Evolutionary conservation across 1,140 invertebrate species (phyloP), one percentile per base, ranked within the genome.

Genomic region (Liolophura sinensis): DNA sequence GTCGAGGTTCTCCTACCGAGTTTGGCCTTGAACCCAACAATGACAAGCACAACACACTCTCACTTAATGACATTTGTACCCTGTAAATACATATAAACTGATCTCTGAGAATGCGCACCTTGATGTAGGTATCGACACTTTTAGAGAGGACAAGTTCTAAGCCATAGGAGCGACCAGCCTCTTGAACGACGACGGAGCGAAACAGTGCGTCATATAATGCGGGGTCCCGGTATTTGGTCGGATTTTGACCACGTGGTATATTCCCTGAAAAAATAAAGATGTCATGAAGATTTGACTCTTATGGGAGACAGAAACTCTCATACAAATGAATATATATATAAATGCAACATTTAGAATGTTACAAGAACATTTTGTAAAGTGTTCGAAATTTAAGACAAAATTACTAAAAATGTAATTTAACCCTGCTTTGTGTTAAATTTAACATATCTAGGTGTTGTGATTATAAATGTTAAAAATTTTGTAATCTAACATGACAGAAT

Each of bases 181-280:
- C 71, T 4, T 76, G 75, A 14, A 76, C 64, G 0, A 67, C 70
- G 6, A 67, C 49, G 14, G 75, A 72, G 15, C 72, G 67, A 25
- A 80, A 74, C 54, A 78, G 67, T 14, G 73, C 73, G 47, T 79
- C 78, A 73, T 89, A 89, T 16, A 84, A 67, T 16, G 79, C 74
- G 12, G 87, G 87, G 59, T 85, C 81, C 22, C 88, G 76, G 73
- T 89, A 89, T 62, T 85, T 80, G 6, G 88, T 88, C 12, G 88
- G 88, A 70, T 89, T 89, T 11, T 71, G 71, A 46, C 69, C 73
- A 47, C 84, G 72, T 51, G 78, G 74, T 59, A 77, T 80, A 65
- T 81, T 75, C 24, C 82, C 81, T 83, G 46, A 47, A 72, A 73
- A 54, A 56, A 69, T 7, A 25, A 40, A 71, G 5, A 47, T 49